Percentiles rank a stretch among this genome's conserved stretches.
These are phyloP conservation scores for Sinosuthora webbiana DNA, from an alignment of 2,113 vertebrate genomes.

Conservation along the genomic window DNA sequence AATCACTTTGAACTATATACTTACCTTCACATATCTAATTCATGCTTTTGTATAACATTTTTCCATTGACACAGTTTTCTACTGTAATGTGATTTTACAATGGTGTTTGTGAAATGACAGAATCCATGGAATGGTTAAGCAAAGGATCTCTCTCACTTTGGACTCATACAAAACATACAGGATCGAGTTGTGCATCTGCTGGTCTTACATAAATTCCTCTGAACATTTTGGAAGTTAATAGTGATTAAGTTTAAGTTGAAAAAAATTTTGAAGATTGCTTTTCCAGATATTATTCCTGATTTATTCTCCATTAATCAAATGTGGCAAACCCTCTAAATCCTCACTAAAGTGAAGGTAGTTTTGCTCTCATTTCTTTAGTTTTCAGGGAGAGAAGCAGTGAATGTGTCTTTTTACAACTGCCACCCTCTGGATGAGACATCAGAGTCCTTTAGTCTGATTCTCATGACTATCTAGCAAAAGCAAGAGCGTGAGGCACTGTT, in stretches of 20 bases:
- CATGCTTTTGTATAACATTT: background rate
- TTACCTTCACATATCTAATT: background rate
- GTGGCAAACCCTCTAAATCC: background rate
- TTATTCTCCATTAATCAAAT: background rate
- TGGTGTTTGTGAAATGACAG: background rate
- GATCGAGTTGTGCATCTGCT: background rate
- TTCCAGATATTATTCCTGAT: background rate
- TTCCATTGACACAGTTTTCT: background rate
- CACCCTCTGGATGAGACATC: background rate
- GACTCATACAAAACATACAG: background rate
- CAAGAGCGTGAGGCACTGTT: background rate
- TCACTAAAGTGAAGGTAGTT: background rate
- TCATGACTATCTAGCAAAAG: background rate
- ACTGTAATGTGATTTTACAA: background rate
- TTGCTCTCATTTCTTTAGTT: background rate
- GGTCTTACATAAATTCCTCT: background rate
- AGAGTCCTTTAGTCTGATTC: background rate
- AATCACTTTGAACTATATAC: background rate
- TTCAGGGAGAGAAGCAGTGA: background rate
- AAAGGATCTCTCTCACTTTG: background rate
- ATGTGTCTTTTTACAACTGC: background rate
- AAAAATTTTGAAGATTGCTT: background rate
- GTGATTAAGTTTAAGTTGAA: background rate
- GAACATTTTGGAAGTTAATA: background rate
- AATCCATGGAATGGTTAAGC: background rate